These are phyloP conservation scores for Euwallacea fornicatus DNA, from an alignment of 1,140 invertebrate species.

Conservation along the genomic window DNA sequence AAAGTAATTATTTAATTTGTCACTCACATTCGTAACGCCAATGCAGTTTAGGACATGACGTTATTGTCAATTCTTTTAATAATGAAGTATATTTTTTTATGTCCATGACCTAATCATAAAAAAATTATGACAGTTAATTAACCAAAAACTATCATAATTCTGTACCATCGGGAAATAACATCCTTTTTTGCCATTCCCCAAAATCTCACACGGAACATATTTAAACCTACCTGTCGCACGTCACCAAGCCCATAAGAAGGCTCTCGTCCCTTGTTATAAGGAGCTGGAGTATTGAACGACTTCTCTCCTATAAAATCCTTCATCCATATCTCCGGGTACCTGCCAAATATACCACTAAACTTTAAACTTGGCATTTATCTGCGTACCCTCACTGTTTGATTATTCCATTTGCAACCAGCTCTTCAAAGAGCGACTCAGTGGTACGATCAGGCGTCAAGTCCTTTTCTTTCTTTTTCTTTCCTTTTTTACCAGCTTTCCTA, in stretches of 20 bases:
- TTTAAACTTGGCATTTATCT: neutral
- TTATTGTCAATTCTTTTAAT: no score
- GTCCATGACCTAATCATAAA: no score
- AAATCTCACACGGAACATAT: no score
- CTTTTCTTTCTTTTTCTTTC: conserved; percentile 93
- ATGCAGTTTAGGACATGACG: no score
- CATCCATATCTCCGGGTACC: conserved; percentile 70
- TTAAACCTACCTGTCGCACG: conserved; percentile 34
- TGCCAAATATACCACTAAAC: neutral
- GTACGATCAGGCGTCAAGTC: conserved; percentile 92
- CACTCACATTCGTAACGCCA: no score
- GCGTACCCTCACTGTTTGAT: conserved; percentile 64
- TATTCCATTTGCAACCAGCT: conserved; percentile 86
- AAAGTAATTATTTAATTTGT: no score
- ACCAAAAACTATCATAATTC: no score
- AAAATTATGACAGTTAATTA: no score
- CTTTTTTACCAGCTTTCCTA: conserved; percentile 78
- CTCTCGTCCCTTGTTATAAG: conserved; percentile 59
- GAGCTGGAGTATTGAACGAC: conserved; percentile 65
- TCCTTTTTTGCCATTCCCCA: no score
- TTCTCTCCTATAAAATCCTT: conserved; percentile 80
- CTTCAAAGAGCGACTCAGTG: conserved; percentile 88
- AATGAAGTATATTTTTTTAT: no score
- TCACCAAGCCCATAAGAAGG: conserved; percentile 69
- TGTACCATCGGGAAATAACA: no score